phyloP scores from a whole-genome alignment of 2,888 invertebrate species.

The Dolichopus griseipennis region DNA sequence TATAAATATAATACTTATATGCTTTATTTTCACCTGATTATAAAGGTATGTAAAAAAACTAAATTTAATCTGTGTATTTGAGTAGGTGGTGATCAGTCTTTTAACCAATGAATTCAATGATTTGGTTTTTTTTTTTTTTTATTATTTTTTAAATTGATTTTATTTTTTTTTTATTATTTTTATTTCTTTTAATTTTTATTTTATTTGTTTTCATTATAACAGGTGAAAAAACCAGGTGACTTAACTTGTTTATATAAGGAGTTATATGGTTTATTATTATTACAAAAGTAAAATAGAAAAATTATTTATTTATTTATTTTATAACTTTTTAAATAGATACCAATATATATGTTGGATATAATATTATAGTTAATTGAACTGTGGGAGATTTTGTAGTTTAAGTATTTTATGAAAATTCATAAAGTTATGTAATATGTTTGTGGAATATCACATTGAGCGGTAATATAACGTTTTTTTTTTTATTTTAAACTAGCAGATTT shows the following conservation, averaged over 20 bases:
- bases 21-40: neutral
- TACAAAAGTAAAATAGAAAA: too few species aligned
- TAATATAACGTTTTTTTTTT: too few species aligned
- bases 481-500: too few species aligned
- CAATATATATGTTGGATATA: too few species aligned
- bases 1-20: neutral
- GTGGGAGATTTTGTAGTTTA: too few species aligned
- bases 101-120: conserved; percentile 1
- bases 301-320: too few species aligned
- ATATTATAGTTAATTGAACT: too few species aligned
- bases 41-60: neutral
- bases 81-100: neutral
- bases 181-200: neutral
- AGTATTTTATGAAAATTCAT: too few species aligned
- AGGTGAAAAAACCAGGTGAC: conserved; percentile 2
- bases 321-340: too few species aligned
- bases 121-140: neutral
- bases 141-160: neutral
- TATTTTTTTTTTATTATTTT: neutral
- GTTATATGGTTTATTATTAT: too few species aligned
- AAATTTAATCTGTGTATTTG: neutral
- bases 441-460: too few species aligned
- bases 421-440: too few species aligned
- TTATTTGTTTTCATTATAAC: neutral
- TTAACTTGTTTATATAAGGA: neutral